Evolutionary conservation across 92 coral and sea anemone species (phyloP), one percentile per base, ranked within the genome.

Genomic region (Epizoanthus stellaris): DNA sequence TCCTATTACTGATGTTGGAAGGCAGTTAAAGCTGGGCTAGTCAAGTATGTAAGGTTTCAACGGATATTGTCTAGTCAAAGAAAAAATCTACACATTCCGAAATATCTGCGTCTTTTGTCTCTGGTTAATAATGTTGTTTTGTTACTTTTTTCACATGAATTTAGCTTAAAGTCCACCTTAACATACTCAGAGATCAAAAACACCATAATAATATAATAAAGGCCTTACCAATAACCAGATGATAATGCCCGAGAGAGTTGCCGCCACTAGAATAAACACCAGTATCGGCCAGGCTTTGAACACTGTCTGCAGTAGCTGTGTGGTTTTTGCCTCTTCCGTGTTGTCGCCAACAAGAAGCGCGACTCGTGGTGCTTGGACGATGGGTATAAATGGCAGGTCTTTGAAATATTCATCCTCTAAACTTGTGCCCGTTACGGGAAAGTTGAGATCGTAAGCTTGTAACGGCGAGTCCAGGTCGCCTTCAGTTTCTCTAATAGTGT

Each of bases 211-310:
- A 30, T 10, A 53, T 36, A 43, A 30, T 10, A 67, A 30, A 52
- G 10, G 17, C 53, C 99, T 93, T 76, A 97, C 99, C 89, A 97
- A 67, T 56, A 91, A 73, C 99, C 99, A 95, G 34, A 97, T 94
- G 54, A 97, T 95, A 57, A 97, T 92, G 1, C 99, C 99, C 63
- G 99, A 97, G 12, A 97, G 82, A 5, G 98, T 94, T 1, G 99
- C 99, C 1, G 99, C 98, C 4, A 97, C 94, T 7, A 97, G 85
- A 25, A 97, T 97, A 84, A 97, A 97, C 25, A 92, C 92, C 19
- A 97, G 91, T 47, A 97, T 97, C 6, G 98, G 98, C 99, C 98
- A 97, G 1, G 99, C 99, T 49, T 87, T 87, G 57, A 94, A 89
- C 9, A 97, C 98, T 3, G 99, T 97, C 36, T 76, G 82, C 49